Percentiles rank a stretch among this genome's conserved stretches.
These are phyloP conservation scores for Drosophila arawakana DNA, from an alignment of 1,140 invertebrate species.

Conservation along the genomic window DNA sequence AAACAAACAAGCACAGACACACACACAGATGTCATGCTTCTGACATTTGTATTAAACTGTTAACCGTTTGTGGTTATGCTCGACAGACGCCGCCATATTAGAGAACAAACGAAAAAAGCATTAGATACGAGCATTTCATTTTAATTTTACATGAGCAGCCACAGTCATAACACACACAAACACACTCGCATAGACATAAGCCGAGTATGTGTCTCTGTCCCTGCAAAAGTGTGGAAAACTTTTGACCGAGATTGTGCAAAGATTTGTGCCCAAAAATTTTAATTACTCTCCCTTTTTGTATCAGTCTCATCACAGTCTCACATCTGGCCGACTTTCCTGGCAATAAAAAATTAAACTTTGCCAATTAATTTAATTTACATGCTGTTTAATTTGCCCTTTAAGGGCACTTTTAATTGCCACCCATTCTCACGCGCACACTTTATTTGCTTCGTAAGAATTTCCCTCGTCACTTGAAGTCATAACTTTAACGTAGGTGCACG, in stretches of 20 bases:
- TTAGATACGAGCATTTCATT: slow-evolving; percentile 50
- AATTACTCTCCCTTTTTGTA: slow-evolving; percentile 57
- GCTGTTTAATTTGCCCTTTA: slow-evolving; percentile 50
- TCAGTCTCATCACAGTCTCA: slow-evolving; percentile 13
- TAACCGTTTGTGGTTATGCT: slow-evolving; percentile 51
- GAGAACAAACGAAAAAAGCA: slow-evolving; percentile 34
- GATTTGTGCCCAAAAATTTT: slow-evolving; percentile 62
- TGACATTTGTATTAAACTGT: slow-evolving; percentile 73
- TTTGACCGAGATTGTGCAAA: slow-evolving; percentile 60
- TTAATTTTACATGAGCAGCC: slow-evolving; percentile 69
- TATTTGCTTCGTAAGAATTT: not conserved
- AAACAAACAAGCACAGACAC: slow-evolving; percentile 18
- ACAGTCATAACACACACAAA: slow-evolving; percentile 24
- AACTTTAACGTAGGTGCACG: slow-evolving; percentile 10
- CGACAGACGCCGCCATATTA: slow-evolving; percentile 51
- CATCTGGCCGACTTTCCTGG: slow-evolving; percentile 4
- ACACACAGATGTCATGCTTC: slow-evolving; percentile 20
- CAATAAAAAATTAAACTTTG: slow-evolving; percentile 74
- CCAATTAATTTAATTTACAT: slow-evolving; percentile 78
- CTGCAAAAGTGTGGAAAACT: slow-evolving; percentile 48
- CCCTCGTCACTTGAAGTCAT: slow-evolving; percentile 4
- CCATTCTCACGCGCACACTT: slow-evolving; percentile 35
- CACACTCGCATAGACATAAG: not conserved
- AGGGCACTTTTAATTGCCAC: slow-evolving; percentile 33
- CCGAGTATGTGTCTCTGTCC: not conserved